A percentile compares a stretch with the other conserved stretches of the same genome.
phyloP scores from a whole-genome alignment of 2,888 invertebrate genomes.

The Carterocephalus palaemon region DNA sequence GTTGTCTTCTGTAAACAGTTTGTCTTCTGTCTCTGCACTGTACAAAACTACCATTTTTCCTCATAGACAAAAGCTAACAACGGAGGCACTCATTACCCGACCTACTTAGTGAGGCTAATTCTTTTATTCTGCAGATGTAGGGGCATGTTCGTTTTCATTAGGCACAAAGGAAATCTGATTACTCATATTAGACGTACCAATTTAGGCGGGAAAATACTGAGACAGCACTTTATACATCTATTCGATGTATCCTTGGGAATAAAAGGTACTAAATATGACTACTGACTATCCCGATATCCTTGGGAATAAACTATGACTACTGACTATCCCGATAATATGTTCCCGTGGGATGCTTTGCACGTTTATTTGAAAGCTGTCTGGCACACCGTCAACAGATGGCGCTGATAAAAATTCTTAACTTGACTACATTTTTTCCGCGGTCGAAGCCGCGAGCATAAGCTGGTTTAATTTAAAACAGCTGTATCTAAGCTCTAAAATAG shows the following conservation, averaged over 20 bases:
- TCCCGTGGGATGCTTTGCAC: too few species aligned
- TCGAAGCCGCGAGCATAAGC: too few species aligned
- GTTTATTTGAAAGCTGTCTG: too few species aligned
- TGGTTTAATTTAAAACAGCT: not conserved
- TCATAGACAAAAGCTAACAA: conserved; percentile 21
- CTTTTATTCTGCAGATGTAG: conserved; percentile 16
- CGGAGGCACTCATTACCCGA: conserved; percentile 17
- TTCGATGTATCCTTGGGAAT: not conserved
- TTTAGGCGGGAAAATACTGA: not conserved
- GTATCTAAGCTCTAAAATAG: conserved; percentile 8
- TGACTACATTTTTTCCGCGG: too few species aligned
- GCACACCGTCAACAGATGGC: too few species aligned
- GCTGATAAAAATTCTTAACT: too few species aligned
- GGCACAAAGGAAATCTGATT: conserved; percentile 14
- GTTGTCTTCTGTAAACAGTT: too few species aligned
- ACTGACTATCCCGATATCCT: too few species aligned
- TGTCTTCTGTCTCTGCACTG: too few species aligned
- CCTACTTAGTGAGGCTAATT: conserved; percentile 22
- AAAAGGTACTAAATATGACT: too few species aligned
- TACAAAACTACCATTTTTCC: conserved; percentile 24
- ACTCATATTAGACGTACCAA: not conserved
- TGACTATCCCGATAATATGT: too few species aligned
- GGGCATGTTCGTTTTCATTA: conserved; percentile 13
- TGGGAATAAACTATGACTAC: too few species aligned
- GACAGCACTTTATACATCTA: not conserved